Base-by-base conservation (phyloP, 2,797 vertebrate species). In the Arrhamphus sclerolepis region DNA sequence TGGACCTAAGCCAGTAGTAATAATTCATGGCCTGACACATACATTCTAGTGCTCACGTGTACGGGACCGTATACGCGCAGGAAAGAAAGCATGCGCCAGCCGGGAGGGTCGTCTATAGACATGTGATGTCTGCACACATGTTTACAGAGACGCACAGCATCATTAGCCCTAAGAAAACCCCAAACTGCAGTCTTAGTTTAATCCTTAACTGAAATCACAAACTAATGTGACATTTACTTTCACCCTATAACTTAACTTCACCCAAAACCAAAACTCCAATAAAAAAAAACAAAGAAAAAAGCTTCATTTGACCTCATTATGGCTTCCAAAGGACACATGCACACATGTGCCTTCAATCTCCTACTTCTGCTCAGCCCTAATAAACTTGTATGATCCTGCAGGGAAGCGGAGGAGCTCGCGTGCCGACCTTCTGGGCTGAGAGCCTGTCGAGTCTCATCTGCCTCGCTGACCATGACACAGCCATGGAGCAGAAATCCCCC, bases 401-500 rank as follows among this genome's bases (percentile, higher is more conserved):
- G 50, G 43, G 41, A 75, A 46, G 20, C 28, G 4, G 42, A 61
- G 53, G 71, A 78, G 57, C 55, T 86, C 11, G 66, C 70, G 62
- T 89, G 83, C 61, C 4, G 7, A 18, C 66, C 81, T 58, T 71
- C 71, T 54, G 52, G 64, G 31, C 63, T 5, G 44, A 57, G 53
- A 56, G 75, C 58, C 46, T 75, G 63, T 74, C 52, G 2, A 66
- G 66, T 70, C 56, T 66, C 51, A 66, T 82, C 68, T 55, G 24
- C 51, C 21, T 62, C n/a, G 5, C 44, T 46, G 39, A 22, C 38
- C 22, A 3, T 62, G 42, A 68, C 58, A 55, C 41, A 43, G 46
- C 7, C 34, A 70, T 63, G 67, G 65, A 51, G 13, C 68, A 84
- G 75, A 83, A 83, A 81, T 67, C 75, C 78, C 70, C 55, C 44